Evolutionary conservation across 2,113 vertebrate genomes (phyloP).

Genomic region (Triplophysa rosa): DNA sequence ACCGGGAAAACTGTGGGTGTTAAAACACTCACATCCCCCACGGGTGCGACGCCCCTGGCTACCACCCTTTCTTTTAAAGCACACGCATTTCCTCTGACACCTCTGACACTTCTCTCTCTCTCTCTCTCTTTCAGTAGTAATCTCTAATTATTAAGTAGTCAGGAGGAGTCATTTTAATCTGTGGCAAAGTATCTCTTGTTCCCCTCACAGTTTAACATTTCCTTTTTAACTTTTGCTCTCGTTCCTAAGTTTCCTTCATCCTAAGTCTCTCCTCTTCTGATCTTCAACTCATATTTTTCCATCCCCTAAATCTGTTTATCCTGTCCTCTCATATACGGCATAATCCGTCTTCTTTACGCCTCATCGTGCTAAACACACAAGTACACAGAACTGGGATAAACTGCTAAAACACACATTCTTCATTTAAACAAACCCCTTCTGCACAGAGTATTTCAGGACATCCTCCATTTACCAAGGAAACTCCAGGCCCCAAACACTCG

Average conservation of each 20-base stretch:
- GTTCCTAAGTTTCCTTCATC: conserved; percentile 34
- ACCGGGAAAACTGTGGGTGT: no score
- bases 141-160: conserved; percentile 58
- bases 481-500: conserved; percentile 6
- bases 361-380: conserved; percentile 46
- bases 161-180: conserved; percentile 57
- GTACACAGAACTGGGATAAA: conserved; percentile 42
- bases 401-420: not conserved
- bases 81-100: conserved; percentile 5
- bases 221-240: conserved; percentile 31
- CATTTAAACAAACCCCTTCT: conserved; percentile 27
- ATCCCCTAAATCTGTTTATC: conserved; percentile 22
- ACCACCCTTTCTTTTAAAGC: not conserved
- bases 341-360: not conserved
- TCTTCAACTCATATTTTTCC: conserved; percentile 49
- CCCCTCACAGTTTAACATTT: conserved; percentile 55
- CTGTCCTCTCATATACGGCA: conserved; percentile 18
- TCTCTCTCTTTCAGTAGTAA: conserved; percentile 19
- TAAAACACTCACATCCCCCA: no score
- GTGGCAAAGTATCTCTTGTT: conserved; percentile 13
- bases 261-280: conserved; percentile 36
- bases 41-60: no score
- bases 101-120: not conserved
- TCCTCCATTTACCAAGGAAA: conserved; percentile 18
- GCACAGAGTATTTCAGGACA: conserved; percentile 10